Evolutionary conservation across 2,888 invertebrate genomes (phyloP).

Genomic region (Andricus quercusramuli): DNA sequence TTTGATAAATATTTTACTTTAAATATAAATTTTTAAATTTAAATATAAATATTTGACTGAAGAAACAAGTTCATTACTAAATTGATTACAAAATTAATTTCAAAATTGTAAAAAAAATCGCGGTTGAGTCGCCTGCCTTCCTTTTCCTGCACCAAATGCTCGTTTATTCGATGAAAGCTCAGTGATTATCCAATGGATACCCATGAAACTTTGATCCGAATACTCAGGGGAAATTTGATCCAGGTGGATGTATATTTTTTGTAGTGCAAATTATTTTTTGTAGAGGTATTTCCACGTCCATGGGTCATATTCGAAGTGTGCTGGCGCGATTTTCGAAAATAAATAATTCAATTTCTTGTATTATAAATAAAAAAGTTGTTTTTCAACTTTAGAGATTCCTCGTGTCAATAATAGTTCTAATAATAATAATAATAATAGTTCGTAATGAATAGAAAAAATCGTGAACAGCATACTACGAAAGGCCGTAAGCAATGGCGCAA

Average conservation of each 20-base stretch:
- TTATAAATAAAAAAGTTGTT: neutral
- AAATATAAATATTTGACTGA: no score
- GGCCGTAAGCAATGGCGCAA: constrained; percentile 44
- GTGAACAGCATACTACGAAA: constrained; percentile 41
- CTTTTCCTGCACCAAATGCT: neutral
- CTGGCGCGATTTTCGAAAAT: neutral
- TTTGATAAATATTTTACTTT: neutral
- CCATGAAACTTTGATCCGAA: neutral
- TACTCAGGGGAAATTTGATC: constrained; percentile 8
- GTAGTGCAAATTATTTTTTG: constrained; percentile 26
- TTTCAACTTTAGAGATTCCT: neutral
- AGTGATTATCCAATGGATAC: neutral
- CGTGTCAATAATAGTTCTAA: no score
- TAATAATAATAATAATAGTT: no score
- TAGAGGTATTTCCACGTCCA: constrained; percentile 18
- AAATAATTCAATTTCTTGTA: neutral
- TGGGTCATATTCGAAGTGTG: constrained; percentile 28
- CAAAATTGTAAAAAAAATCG: neutral
- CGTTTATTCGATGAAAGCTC: neutral
- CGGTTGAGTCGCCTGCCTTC: constrained; percentile 2
- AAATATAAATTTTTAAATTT: no score
- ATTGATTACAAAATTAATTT: neutral
- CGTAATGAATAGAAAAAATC: no score
- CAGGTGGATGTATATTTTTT: constrained; percentile 7
- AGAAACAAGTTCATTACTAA: neutral